Evolutionary conservation across 2,888 invertebrate species (phyloP).

Genomic region (Thera britannica): DNA sequence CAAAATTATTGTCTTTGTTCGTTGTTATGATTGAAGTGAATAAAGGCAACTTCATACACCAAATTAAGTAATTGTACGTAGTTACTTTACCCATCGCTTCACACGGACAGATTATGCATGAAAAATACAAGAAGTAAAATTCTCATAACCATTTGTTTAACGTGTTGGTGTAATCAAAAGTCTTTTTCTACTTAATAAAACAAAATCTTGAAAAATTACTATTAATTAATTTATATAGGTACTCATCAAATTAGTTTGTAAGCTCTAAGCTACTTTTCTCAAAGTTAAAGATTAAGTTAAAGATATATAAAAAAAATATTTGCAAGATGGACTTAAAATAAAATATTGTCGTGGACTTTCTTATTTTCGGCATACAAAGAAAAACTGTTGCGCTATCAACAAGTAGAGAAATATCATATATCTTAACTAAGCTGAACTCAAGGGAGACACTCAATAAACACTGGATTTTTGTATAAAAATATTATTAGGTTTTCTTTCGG

Average conservation of each 20-base stretch:
- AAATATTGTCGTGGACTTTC: background rate
- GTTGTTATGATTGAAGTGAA: too few species aligned
- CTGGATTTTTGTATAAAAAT: background rate
- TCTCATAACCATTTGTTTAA: too few species aligned
- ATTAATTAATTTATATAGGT: too few species aligned
- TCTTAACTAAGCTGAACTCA: background rate
- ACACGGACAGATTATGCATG: too few species aligned
- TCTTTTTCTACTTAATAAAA: too few species aligned
- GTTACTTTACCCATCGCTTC: too few species aligned
- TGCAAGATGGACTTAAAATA: background rate
- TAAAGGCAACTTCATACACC: too few species aligned
- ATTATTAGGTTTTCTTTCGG: too few species aligned
- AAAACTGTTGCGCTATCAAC: conserved; percentile 44
- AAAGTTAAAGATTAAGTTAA: background rate
- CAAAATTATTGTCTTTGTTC: too few species aligned
- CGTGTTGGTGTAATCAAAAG: too few species aligned
- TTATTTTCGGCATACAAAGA: conserved; percentile 29
- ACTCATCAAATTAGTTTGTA: background rate
- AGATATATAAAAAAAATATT: background rate
- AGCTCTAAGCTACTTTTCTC: background rate
- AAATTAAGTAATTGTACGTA: too few species aligned
- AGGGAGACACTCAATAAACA: background rate
- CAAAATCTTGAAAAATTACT: background rate
- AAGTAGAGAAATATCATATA: conserved; percentile 30
- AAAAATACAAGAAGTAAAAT: too few species aligned